Evolutionary conservation across 2,888 invertebrate species (phyloP), one percentile per base, ranked within the genome.

Genomic region (Tetragonula carbonaria): DNA sequence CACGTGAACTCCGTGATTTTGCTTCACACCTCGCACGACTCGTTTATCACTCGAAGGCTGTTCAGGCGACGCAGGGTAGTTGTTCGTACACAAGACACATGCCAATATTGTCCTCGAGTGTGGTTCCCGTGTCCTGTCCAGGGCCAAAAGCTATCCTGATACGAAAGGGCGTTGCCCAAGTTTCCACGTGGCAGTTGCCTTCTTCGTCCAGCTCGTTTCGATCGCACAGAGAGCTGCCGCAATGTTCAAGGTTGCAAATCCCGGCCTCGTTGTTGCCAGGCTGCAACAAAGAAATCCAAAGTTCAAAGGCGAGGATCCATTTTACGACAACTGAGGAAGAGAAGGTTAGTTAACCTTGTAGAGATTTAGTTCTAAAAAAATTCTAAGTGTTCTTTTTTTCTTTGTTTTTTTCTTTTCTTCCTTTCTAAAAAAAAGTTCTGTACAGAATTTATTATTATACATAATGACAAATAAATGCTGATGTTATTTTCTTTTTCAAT

Each of bases 71-170:
- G 93, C 98, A 98, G 68, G 96, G 96, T 88, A 97, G 94, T 94
- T 98, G 98, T 79, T 96, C 96, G 91, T 97, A 98, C 82, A 95
- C 96, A 71, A 98, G 93, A 91, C 98, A 98, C 95, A 97, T 97
- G 45, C 98, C 98, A 59, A 97, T 96, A 92, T 98, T 98, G 86
- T 98, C 97, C 87, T 98, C 98, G 0, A 97, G 96, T 59, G 96
- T 96, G 63, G 91, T 92, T 23, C 90, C 91, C 51, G 89, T 92
- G 38, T 96, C 96, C 89, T 97, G 97, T n/a, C 95, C 93, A 2
- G 97, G 96, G 0, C 97, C 98, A 93, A 98, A 98, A 91, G 97
- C 97, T 0, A 98, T 96, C 11, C 97, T 96, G 62, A 98, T 96
- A 23, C 97, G 96, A 94, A 98, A 98, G 0, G 98, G 98, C 0